Evolutionary conservation across 2,888 invertebrate genomes (phyloP).

Genomic region (Scaptomyza parva): DNA sequence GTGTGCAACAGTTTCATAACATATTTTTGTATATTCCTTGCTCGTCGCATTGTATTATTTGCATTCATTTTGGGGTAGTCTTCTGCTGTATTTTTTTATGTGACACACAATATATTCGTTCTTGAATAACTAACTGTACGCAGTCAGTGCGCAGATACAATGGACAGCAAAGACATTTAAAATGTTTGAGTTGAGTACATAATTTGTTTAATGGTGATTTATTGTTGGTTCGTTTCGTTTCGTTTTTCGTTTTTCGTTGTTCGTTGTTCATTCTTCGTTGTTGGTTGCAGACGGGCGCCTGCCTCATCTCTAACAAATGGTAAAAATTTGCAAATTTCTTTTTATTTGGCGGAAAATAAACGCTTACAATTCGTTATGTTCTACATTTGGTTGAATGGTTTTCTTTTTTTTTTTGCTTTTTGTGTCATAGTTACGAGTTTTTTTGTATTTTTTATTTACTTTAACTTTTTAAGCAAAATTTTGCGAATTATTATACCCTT

Average conservation of each 20-base stretch:
- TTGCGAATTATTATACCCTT: constrained; percentile 35
- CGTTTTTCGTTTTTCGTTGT: too few relatives aligned
- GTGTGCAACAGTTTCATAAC: constrained; percentile 18
- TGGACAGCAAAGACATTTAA: constrained; percentile 66
- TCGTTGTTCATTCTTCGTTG: too few relatives aligned
- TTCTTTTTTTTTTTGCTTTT: not conserved
- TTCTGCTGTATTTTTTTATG: not conserved
- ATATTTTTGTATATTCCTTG: constrained; percentile 14
- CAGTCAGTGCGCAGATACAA: constrained; percentile 44
- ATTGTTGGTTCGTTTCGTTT: constrained; percentile 57
- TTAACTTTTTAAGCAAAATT: constrained; percentile 20
- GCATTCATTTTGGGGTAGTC: constrained; percentile 1
- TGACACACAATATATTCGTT: constrained; percentile 30
- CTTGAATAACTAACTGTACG: constrained; percentile 31
- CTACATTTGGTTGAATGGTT: constrained; percentile 27
- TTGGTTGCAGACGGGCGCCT: constrained; percentile 33
- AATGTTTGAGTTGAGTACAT: constrained; percentile 74
- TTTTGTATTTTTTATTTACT: constrained; percentile 15
- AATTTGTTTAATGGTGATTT: constrained; percentile 79
- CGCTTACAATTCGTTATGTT: constrained; percentile 51
- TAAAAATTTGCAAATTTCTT: constrained; percentile 65
- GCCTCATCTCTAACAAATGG: constrained; percentile 61
- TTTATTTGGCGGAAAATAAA: constrained; percentile 38
- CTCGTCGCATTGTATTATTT: constrained; percentile 16
- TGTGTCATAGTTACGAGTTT: constrained; percentile 2